These are phyloP conservation scores for Pelochelys cantorii DNA, from an alignment of 2,797 vertebrate genomes.

Conservation along the genomic window DNA sequence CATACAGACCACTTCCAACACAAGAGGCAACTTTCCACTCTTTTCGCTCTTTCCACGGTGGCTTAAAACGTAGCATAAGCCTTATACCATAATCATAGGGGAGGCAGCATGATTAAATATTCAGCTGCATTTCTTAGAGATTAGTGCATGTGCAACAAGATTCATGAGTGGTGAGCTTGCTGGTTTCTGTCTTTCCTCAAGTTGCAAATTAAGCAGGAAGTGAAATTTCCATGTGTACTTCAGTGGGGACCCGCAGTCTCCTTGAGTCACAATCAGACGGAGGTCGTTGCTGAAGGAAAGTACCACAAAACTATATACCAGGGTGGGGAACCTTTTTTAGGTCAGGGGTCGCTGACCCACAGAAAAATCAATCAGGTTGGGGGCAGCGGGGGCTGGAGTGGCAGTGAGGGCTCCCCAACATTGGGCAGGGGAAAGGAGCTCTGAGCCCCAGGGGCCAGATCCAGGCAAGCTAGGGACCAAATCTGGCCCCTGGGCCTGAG, in stretches of 20 bases:
- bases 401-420: too few species aligned
- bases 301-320: slow-evolving; percentile 29
- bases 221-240: neutral
- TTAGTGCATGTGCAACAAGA: neutral
- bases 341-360: too few species aligned
- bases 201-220: slow-evolving; percentile 11
- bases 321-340: too few species aligned
- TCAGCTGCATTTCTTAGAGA: neutral
- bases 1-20: neutral
- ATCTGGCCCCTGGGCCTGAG: too few species aligned
- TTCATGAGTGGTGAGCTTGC: neutral
- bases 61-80: neutral
- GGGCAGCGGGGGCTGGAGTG: too few species aligned
- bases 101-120: neutral
- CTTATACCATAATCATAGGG: slow-evolving; percentile 23
- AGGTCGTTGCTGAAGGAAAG: slow-evolving; percentile 49
- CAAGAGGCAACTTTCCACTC: neutral
- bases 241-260: slow-evolving; percentile 19
- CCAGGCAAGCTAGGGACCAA: too few species aligned
- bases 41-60: neutral
- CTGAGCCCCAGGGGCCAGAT: too few species aligned
- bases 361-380: too few species aligned
- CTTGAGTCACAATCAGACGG: neutral
- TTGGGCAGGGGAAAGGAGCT: too few species aligned
- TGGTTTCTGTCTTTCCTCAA: slow-evolving; percentile 54